Base-by-base conservation (phyloP, 1,140 invertebrate genomes). In the Zaprionus davidi region DNA sequence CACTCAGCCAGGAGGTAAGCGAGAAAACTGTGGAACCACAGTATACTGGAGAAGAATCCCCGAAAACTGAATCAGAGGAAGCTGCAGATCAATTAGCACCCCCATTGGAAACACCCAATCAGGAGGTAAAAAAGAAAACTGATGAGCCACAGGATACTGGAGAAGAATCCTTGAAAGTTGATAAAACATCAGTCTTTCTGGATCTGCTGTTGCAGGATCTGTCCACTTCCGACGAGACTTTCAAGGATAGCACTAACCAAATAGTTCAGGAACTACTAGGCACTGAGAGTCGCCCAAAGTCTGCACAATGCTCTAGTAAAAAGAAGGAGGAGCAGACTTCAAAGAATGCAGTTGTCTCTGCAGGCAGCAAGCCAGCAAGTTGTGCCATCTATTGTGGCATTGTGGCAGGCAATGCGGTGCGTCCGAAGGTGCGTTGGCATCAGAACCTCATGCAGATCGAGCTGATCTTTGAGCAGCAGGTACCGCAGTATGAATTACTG, bases 371-470 rank as follows among this genome's bases (percentile, higher is more conserved):
- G 7, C 31, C 28, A 24, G 24, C 24, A 24, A 59, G 6, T 9
- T 17, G 6, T 13, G 66, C 62, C 5, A 12, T 85, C 5, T 31
- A 55, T 46, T 74, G 58, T 28, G 55, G 55, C 3, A 5, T 0
- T 5, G 53, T 58, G 13, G 31, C 41, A 1, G 70, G 51, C 4
- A 71, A 44, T 17, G 36, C 66, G 6, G 78, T 76, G 7, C 59
- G 74, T 46, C 84, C 84, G 2, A 71, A 59, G 41, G 81, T 90
- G 4, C 75, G 55, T 7, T 88, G 84, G 84, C 53, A 79, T 46
- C 84, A 88, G 70, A 81, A 71, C 6, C 24, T 41, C 4, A 7
- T 28, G 28, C 71, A 81, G 1, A 74, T 88, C 4, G 71, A 66
- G 3, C 22, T 88, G 1, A 57, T 71, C 9, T 36, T 88, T 5